Percentiles rank a stretch among this genome's conserved stretches.
Evolutionary conservation across 2,888 invertebrate genomes (phyloP).

Genomic region (Hypercompe scribonia): DNA sequence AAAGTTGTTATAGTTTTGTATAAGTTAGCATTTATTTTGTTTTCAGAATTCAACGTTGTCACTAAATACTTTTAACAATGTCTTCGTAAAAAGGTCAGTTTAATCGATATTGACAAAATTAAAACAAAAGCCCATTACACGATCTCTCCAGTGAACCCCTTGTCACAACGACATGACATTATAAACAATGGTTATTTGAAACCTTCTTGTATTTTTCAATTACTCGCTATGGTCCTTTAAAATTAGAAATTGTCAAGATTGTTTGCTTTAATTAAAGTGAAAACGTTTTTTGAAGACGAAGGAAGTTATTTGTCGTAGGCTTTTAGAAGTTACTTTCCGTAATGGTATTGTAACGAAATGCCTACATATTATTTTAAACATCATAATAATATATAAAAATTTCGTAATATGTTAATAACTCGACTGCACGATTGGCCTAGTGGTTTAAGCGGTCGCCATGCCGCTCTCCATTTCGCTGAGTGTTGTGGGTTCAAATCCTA

Average conservation of each 20-base stretch:
- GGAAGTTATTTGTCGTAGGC: neutral
- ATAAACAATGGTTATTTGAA: constrained; percentile 2
- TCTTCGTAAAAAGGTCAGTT: neutral
- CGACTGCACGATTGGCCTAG: too few species aligned
- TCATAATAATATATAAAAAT: neutral
- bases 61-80: neutral
- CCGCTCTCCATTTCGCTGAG: too few species aligned
- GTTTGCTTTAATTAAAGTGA: constrained; percentile 3
- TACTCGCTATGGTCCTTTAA: neutral
- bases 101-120: neutral
- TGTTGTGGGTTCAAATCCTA: too few species aligned
- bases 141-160: neutral
- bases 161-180: neutral
- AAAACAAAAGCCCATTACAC: neutral
- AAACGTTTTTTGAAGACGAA: constrained; percentile 1
- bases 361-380: neutral
- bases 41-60: neutral
- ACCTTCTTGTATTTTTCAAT: constrained; percentile 3
- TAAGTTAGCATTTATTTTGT: too few species aligned
- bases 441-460: too few species aligned
- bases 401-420: too few species aligned
- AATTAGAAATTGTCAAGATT: neutral
- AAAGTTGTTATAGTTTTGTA: too few species aligned
- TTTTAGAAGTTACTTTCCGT: neutral
- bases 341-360: neutral